Evolutionary conservation across 2,113 vertebrate genomes (phyloP).

Genomic region (Gasterosteus aculeatus): DNA sequence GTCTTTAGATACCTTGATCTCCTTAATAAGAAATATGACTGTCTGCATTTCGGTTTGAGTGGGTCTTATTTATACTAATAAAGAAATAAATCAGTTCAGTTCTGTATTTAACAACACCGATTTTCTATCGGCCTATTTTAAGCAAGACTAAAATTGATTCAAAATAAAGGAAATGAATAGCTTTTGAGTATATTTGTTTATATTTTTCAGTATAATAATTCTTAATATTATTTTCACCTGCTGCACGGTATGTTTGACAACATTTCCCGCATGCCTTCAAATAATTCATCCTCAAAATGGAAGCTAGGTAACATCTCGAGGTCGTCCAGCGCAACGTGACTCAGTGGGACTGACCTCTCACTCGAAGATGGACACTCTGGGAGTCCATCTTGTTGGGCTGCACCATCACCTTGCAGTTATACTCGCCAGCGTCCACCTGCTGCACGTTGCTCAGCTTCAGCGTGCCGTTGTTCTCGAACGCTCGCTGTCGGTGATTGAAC

Average conservation of each 20-base stretch:
- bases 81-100: not conserved
- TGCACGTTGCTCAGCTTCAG: constrained; percentile 96
- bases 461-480: constrained; percentile 97
- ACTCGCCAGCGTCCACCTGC: constrained; percentile 95
- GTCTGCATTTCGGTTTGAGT: constrained; percentile 16
- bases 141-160: not conserved
- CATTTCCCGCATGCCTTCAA: not conserved
- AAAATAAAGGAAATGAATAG: not conserved
- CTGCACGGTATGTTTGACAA: not conserved
- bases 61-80: constrained; percentile 2
- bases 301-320: not conserved
- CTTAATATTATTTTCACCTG: not conserved
- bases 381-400: constrained; percentile 96
- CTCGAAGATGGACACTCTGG: constrained; percentile 93
- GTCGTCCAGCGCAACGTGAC: not conserved
- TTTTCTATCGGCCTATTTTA: not conserved
- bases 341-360: constrained; percentile 86
- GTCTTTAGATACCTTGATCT: constrained; percentile 48
- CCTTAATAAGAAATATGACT: constrained; percentile 7
- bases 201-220: not conserved
- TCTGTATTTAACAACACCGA: not conserved
- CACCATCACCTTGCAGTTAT: constrained; percentile 95
- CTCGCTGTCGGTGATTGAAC: constrained; percentile 97
- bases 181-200: not conserved
- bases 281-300: not conserved